Base-by-base conservation (phyloP, 2,888 invertebrate species). In the Meliscaeva auricollis region DNA sequence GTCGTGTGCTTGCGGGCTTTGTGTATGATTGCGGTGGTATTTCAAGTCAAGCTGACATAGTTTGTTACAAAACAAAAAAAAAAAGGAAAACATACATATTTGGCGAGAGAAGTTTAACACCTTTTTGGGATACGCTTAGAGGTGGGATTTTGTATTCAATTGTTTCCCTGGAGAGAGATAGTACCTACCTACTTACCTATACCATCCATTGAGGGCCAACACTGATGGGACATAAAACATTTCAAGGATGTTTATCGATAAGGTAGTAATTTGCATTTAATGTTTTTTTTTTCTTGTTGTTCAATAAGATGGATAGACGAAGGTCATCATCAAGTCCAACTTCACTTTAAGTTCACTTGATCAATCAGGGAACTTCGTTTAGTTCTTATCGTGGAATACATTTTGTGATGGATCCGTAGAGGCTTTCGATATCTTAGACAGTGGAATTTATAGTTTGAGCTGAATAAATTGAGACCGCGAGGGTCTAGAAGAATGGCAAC, bases 41-140 rank as follows among this genome's bases (percentile, higher is more conserved):
- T 80, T 84, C 72, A 84, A 76, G 66, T 35, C 78, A 72, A 75
- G 60, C 84, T 84, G 84, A 84, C 84, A 76, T 75, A 80, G 58
- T 68, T 66, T 80, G 80, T 80, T 80, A 48, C 26, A 66, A 72
- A 60, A 72, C 7, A 38, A 38, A 38, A 26, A 30, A 54, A n/a
- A 54, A 58, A 8, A 20, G 11, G 15, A 58, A 20, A 13, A 58
- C 2, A 38, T 4, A 3, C 30, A 76, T 80, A 75, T 80, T 84
- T 80, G 75, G 80, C 60, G 75, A 80, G 75, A 84, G 75, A 84
- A 76, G 80, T 76, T 84, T 84, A 84, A 84, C 84, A 84, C 84
- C 84, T 80, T 84, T 84, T 84, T 75, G 75, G 79, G 75, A 22
- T 48, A 38, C 35, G 75, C 80, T 80, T 35, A 80, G 58, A 84